A percentile compares a stretch with the other conserved stretches of the same genome.
Evolutionary conservation across 2,797 vertebrate genomes (phyloP).

Genomic region (Rallus crepitans): DNA sequence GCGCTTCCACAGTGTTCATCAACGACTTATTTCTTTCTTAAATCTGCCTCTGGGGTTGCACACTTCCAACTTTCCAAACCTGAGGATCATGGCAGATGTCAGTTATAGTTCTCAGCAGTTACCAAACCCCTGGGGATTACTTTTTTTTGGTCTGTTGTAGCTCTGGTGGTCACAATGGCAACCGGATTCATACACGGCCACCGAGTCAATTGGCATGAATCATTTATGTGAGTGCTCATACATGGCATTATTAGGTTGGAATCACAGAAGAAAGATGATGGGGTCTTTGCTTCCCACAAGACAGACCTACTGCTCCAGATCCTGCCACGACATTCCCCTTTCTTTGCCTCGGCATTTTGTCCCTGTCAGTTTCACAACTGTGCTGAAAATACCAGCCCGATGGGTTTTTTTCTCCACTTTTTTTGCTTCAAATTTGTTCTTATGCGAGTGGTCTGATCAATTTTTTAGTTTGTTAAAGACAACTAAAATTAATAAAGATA

Average conservation of each 20-base stretch:
- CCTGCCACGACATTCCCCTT: not conserved
- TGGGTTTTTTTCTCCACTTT: not conserved
- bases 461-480: not conserved
- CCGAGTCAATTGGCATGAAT: constrained; percentile 46
- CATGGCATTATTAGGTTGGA: constrained; percentile 47
- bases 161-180: constrained; percentile 50
- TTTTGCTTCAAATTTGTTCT: not conserved
- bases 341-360: not conserved
- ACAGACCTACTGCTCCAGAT: not conserved
- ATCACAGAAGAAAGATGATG: constrained; percentile 6
- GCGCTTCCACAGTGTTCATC: not conserved
- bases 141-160: constrained; percentile 9
- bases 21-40: not conserved
- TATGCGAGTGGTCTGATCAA: not conserved
- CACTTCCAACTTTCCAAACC: not conserved
- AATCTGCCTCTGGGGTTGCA: not conserved
- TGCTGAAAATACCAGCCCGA: not conserved
- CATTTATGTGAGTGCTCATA: constrained; percentile 60
- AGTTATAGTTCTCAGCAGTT: not conserved
- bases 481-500: not conserved
- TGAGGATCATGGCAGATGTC: not conserved
- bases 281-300: not conserved
- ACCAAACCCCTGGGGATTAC: constrained; percentile 15
- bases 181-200: not conserved
- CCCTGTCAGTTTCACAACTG: not conserved